These are phyloP conservation scores for Thumatha senex DNA, from an alignment of 2,888 invertebrate species.

Conservation along the genomic window DNA sequence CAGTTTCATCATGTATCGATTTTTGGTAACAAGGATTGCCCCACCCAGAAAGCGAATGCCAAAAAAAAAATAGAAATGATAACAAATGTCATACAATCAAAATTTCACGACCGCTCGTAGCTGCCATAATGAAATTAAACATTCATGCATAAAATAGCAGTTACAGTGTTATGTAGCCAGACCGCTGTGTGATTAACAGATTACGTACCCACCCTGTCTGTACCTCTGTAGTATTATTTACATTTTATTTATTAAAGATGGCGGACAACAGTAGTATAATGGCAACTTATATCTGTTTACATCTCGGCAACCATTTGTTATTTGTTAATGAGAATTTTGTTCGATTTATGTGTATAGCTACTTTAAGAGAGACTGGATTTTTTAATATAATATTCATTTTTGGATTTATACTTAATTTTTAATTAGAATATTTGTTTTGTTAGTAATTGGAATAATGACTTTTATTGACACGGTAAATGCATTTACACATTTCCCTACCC, in stretches of 20 bases:
- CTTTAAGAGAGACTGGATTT: slow-evolving; percentile 3
- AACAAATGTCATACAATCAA: slow-evolving; percentile 48
- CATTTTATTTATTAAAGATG: slow-evolving; percentile 29
- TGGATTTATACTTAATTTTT: too few relatives aligned
- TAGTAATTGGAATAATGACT: too few relatives aligned
- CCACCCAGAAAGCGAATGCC: background rate
- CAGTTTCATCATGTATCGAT: too few relatives aligned
- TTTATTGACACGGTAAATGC: too few relatives aligned
- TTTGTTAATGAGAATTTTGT: slow-evolving; percentile 20
- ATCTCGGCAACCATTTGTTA: slow-evolving; percentile 34
- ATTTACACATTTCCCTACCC: too few relatives aligned
- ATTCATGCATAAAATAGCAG: slow-evolving; percentile 63
- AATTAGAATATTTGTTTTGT: too few relatives aligned
- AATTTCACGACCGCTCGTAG: slow-evolving; percentile 40
- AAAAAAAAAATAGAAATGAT: slow-evolving; percentile 32
- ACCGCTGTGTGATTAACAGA: slow-evolving; percentile 32
- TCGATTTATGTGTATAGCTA: slow-evolving; percentile 19
- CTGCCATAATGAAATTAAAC: slow-evolving; percentile 62
- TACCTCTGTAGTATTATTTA: slow-evolving; percentile 31
- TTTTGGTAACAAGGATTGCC: too few relatives aligned
- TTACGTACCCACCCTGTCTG: slow-evolving; percentile 27
- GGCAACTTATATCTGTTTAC: slow-evolving; percentile 27
- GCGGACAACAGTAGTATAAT: slow-evolving; percentile 17
- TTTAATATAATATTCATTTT: too few relatives aligned
- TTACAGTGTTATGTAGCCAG: slow-evolving; percentile 34